Evolutionary conservation across 2,113 vertebrate genomes (phyloP).

Genomic region (Melanotaenia duboulayi): DNA sequence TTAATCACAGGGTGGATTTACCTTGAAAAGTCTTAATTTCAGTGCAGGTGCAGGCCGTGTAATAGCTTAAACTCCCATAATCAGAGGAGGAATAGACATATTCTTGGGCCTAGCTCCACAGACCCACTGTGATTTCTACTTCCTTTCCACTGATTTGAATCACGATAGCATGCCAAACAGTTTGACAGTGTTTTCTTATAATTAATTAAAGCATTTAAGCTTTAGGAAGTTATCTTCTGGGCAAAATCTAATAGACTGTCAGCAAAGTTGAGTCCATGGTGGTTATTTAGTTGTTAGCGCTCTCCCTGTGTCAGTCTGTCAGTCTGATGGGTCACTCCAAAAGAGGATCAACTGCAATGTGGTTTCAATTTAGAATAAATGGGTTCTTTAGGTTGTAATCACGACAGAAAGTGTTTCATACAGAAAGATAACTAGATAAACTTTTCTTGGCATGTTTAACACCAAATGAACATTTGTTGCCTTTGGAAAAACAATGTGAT

Average conservation of each 20-base stretch:
- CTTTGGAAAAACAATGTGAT: too few species aligned
- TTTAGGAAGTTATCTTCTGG: background rate
- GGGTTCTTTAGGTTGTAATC: too few species aligned
- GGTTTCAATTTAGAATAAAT: too few species aligned
- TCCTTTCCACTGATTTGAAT: constrained; percentile 11
- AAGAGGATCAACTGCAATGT: too few species aligned
- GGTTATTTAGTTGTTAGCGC: too few species aligned
- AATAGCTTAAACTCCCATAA: background rate
- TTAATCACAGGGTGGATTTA: constrained; percentile 5
- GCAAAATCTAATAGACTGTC: too few species aligned
- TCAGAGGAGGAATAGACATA: background rate
- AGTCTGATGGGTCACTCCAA: too few species aligned
- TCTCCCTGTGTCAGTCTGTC: too few species aligned
- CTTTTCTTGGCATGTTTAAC: constrained; percentile 13
- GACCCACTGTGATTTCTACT: background rate
- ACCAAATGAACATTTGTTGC: background rate
- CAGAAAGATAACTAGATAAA: background rate
- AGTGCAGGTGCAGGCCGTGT: constrained; percentile 7
- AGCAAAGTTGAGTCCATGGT: too few species aligned
- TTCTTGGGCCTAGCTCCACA: background rate
- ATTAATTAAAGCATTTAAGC: constrained; percentile 15
- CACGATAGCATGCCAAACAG: constrained; percentile 14
- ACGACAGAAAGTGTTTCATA: background rate
- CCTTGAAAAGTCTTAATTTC: too few species aligned
- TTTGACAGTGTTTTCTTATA: constrained; percentile 9